Evolutionary conservation across 2,797 vertebrate genomes (phyloP).

Genomic region (Xiphorhynchus erythropygius): DNA sequence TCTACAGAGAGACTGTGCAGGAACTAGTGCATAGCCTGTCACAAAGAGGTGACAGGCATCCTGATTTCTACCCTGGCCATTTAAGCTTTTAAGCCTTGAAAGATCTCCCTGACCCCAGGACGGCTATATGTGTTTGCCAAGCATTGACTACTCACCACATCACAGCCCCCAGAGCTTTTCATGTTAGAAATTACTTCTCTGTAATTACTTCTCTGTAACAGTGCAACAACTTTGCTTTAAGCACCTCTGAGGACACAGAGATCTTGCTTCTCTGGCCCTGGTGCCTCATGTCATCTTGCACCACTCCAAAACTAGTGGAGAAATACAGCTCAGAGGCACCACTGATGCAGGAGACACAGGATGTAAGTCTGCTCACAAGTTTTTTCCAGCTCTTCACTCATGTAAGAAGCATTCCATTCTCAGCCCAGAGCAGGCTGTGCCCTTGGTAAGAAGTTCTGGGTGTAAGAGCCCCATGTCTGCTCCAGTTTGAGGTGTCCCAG

Average conservation of each 20-base stretch:
- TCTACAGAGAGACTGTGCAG: not conserved
- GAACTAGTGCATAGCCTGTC: not conserved
- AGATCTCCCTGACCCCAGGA: not conserved
- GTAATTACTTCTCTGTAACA: not conserved
- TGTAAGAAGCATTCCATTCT: not conserved
- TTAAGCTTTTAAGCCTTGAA: not conserved
- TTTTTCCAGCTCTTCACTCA: not conserved
- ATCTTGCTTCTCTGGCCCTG: not conserved
- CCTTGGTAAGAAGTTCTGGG: not conserved
- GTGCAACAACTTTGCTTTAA: not conserved
- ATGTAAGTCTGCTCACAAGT: not conserved
- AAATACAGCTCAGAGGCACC: not conserved
- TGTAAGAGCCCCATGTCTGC: not conserved
- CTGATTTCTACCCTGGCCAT: not conserved
- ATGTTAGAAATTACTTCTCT: not conserved
- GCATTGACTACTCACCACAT: not conserved
- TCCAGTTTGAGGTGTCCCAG: not conserved
- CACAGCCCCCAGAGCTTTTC: not conserved
- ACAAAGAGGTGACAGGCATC: not conserved
- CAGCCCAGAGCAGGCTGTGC: not conserved
- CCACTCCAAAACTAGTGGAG: not conserved
- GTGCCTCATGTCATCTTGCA: not conserved
- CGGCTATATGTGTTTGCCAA: not conserved
- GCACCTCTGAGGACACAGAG: not conserved
- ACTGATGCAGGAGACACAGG: fast-evolving